Evolutionary conservation across 2,113 vertebrate species (phyloP).

Genomic region (Gymnocephalus cernua): DNA sequence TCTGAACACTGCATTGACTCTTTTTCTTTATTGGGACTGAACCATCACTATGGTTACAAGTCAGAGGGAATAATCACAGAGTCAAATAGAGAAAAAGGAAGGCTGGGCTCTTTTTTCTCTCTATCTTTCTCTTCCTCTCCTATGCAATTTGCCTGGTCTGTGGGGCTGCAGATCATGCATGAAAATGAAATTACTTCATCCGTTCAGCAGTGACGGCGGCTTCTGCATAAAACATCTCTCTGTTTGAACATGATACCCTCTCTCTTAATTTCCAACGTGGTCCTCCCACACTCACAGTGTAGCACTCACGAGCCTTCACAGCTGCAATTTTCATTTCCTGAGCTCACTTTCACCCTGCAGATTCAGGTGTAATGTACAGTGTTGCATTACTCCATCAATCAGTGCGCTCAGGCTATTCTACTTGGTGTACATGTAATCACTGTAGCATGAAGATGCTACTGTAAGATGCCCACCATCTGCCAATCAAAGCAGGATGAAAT

Average conservation of each 20-base stretch:
- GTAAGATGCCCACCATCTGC: constrained; percentile 41
- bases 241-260: constrained; percentile 80
- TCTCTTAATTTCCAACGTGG: constrained; percentile 77
- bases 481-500: constrained; percentile 62
- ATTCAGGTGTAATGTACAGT: constrained; percentile 30
- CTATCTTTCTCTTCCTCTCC: constrained; percentile 65
- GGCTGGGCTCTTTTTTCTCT: constrained; percentile 50
- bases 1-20: background rate
- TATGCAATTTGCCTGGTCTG: constrained; percentile 78
- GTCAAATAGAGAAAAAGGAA: constrained; percentile 66
- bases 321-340: constrained; percentile 51
- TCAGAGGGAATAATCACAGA: constrained; percentile 75
- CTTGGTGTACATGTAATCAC: constrained; percentile 33
- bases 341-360: constrained; percentile 41
- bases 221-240: constrained; percentile 85
- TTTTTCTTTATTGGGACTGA: constrained; percentile 35
- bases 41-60: constrained; percentile 72
- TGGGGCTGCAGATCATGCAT: constrained; percentile 82
- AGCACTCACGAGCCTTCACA: constrained; percentile 51
- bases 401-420: constrained; percentile 17
- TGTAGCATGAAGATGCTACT: constrained; percentile 35
- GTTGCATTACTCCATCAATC: constrained; percentile 23
- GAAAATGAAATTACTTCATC: constrained; percentile 85
- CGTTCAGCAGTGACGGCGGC: constrained; percentile 73
- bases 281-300: constrained; percentile 67